These are phyloP conservation scores for Petromus typicus DNA, from an alignment of 2,113 vertebrate genomes.

Conservation along the genomic window DNA sequence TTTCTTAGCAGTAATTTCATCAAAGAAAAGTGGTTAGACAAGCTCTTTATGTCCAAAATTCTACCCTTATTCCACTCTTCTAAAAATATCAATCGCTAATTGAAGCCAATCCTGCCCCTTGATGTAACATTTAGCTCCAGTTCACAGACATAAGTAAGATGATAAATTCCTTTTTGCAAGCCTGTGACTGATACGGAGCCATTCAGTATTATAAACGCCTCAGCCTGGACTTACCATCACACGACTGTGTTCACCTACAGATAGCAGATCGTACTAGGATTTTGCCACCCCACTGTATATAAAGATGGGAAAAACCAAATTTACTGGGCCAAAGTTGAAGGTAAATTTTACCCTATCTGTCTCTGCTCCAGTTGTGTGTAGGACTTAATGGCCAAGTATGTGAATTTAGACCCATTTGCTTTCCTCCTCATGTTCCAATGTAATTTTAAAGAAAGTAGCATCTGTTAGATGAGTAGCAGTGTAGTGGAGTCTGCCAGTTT, in stretches of 20 bases:
- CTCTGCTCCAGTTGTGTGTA: neutral
- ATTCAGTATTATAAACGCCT: slow-evolving; percentile 21
- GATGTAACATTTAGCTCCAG: neutral
- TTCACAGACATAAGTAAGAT: neutral
- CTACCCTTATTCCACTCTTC: neutral
- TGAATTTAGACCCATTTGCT: neutral
- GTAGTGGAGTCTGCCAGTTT: neutral
- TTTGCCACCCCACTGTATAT: slow-evolving; percentile 12
- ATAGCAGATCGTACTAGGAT: neutral
- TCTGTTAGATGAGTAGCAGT: neutral
- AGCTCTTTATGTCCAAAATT: neutral
- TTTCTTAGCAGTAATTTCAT: neutral
- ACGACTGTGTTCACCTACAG: slow-evolving; percentile 39
- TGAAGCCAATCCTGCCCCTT: neutral
- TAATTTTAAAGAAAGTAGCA: neutral
- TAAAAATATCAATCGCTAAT: neutral
- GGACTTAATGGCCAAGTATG: neutral
- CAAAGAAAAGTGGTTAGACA: neutral
- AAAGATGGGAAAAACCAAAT: slow-evolving; percentile 5
- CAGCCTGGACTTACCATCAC: neutral
- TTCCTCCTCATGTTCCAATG: neutral
- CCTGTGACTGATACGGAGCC: neutral
- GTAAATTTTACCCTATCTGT: neutral
- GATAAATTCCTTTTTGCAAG: neutral
- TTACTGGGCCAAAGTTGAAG: neutral